phyloP scores from a whole-genome alignment of 2,797 vertebrate species.

The Carduelis carduelis region DNA sequence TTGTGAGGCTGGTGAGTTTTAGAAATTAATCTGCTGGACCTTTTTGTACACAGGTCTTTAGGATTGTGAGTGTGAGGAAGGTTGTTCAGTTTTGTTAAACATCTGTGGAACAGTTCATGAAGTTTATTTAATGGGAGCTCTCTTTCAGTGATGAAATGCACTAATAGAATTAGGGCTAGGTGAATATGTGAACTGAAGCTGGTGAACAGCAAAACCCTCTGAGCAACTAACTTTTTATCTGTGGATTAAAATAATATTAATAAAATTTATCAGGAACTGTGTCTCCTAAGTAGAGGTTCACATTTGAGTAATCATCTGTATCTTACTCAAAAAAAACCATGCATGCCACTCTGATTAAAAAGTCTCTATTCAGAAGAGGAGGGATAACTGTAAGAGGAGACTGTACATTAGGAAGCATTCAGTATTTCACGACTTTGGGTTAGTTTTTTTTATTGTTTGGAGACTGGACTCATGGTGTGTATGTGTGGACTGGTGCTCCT shows the following conservation, averaged over 20 bases:
- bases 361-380: not conserved
- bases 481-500: not conserved
- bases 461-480: not conserved
- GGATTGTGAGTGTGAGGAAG: not conserved
- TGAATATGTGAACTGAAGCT: not conserved
- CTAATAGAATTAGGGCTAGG: not conserved
- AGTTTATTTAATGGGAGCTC: not conserved
- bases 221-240: not conserved
- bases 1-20: not conserved
- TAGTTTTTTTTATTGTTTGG: not conserved
- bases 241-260: not conserved
- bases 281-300: not conserved
- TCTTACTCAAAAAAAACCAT: not conserved
- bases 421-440: not conserved
- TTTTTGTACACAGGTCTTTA: not conserved
- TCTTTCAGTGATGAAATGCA: not conserved
- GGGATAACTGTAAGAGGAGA: not conserved
- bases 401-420: not conserved
- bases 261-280: not conserved
- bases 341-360: not conserved
- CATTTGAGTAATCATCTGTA: not conserved
- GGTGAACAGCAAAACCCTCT: not conserved
- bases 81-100: not conserved
- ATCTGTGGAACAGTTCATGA: not conserved
- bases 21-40: not conserved